phyloP scores from a whole-genome alignment of 2,888 invertebrate genomes.

The Diaperis boleti region DNA sequence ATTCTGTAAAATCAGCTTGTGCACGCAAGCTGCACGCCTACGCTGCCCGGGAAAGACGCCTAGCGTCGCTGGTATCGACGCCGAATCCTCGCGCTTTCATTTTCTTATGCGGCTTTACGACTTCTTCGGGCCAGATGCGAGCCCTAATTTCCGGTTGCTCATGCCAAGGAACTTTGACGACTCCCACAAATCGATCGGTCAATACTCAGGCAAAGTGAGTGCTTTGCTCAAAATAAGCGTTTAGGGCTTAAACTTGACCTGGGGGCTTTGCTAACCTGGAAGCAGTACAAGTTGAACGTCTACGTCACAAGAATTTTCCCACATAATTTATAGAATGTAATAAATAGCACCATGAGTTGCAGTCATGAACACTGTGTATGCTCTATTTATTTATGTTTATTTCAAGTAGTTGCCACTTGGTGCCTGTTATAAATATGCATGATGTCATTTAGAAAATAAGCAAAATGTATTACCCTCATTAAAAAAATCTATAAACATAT shows the following conservation, averaged over 20 bases:
- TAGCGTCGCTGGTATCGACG: constrained; percentile 33
- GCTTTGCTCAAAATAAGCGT: too few relatives aligned
- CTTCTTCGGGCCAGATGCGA: constrained; percentile 5
- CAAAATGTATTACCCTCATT: too few relatives aligned
- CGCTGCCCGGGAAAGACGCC: constrained; percentile 39
- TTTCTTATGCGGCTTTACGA: constrained; percentile 16
- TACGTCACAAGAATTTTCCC: constrained; percentile 2
- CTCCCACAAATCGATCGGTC: background rate
- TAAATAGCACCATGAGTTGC: constrained; percentile 3
- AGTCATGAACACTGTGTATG: constrained; percentile 22
- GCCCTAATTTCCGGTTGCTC: constrained; percentile 1
- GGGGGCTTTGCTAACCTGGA: constrained; percentile 7
- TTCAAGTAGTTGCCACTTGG: constrained; percentile 1
- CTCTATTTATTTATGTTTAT: constrained; percentile 21
- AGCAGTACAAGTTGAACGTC: background rate
- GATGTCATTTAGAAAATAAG: too few relatives aligned
- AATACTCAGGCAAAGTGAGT: background rate
- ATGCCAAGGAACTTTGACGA: background rate
- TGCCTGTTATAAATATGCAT: constrained; percentile 16
- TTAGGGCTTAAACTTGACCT: constrained; percentile 13
- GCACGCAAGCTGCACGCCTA: constrained; percentile 39
- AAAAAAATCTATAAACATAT: too few relatives aligned
- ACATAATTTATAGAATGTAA: constrained; percentile 11
- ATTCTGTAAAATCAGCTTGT: constrained; percentile 33
- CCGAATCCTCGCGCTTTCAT: constrained; percentile 9